Evolutionary conservation across 2,797 vertebrate genomes (phyloP).

Genomic region (Apodemus agrarius): DNA sequence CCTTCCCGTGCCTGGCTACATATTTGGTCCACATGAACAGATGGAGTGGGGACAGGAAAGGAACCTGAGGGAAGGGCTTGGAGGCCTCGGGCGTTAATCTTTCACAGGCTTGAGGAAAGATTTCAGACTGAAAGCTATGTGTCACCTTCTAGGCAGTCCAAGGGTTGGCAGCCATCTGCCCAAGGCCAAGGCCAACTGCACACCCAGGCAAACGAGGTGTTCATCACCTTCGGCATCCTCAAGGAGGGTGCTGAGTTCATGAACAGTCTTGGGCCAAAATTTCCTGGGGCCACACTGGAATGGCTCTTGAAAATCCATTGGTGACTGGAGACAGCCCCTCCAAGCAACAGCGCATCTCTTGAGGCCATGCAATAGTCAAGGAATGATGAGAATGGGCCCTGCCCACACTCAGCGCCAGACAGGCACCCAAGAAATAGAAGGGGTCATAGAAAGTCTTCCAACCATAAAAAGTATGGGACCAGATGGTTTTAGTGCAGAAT

Average conservation of each 20-base stretch:
- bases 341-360: neutral
- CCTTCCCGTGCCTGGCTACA: neutral
- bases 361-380: neutral
- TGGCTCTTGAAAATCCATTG: neutral
- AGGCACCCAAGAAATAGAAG: neutral
- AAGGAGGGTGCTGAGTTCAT: neutral
- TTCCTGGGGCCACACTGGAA: neutral
- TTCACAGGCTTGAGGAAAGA: neutral
- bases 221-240: neutral
- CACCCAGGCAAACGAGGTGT: neutral
- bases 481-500: no score
- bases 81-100: no score
- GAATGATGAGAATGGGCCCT: neutral
- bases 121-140: neutral
- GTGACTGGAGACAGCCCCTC: neutral
- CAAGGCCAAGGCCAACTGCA: neutral
- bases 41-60: neutral
- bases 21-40: no score
- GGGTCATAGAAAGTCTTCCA: no score
- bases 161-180: neutral
- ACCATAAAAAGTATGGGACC: no score
- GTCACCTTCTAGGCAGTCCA: neutral
- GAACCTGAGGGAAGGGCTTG: neutral
- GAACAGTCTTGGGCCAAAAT: neutral
- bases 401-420: neutral